A percentile compares a stretch with the other conserved stretches of the same genome.
Evolutionary conservation across 2,888 invertebrate genomes (phyloP).

Genomic region (Caenorhabditis zanzibari): DNA sequence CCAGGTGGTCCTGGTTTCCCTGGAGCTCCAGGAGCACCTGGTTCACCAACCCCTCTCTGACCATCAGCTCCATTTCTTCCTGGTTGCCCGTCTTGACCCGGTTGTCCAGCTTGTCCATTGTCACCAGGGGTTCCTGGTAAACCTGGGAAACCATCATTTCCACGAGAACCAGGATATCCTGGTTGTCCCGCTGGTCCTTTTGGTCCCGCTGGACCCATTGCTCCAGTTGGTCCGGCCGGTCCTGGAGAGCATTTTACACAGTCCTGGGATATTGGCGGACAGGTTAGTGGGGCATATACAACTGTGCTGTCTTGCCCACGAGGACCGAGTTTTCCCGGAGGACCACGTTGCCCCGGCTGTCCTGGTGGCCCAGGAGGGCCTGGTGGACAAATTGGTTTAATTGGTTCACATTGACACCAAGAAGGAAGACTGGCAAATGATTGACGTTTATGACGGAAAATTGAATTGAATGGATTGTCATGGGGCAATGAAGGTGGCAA

Average conservation of each 20-base stretch:
- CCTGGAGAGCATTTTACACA: constrained; percentile 70
- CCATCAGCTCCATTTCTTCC: constrained; percentile 50
- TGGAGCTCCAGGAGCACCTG: constrained; percentile 50
- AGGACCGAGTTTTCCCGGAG: constrained; percentile 65
- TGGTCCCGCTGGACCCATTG: constrained; percentile 44
- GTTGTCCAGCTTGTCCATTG: constrained; percentile 67
- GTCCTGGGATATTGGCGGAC: constrained; percentile 57
- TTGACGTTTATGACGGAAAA: constrained; percentile 79
- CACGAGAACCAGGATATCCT: constrained; percentile 60
- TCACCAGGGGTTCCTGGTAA: constrained; percentile 70
- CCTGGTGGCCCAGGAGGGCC: constrained; percentile 78
- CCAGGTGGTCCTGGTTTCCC: constrained; percentile 69
- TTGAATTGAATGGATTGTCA: constrained; percentile 71
- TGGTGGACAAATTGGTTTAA: constrained; percentile 74
- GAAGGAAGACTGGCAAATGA: constrained; percentile 74
- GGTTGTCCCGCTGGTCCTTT: constrained; percentile 54
- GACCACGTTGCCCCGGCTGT: constrained; percentile 68
- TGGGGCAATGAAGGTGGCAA: constrained; percentile 77
- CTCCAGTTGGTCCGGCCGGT: constrained; percentile 57
- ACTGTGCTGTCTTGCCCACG: constrained; percentile 63
- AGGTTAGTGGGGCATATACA: constrained; percentile 66
- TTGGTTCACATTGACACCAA: constrained; percentile 80
- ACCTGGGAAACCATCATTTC: constrained; percentile 66
- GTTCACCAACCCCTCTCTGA: constrained; percentile 39
- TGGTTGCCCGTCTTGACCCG: constrained; percentile 70